Conservation (phyloP, 2,888 invertebrate genomes). For the Silvanus unidentatus region DNA sequence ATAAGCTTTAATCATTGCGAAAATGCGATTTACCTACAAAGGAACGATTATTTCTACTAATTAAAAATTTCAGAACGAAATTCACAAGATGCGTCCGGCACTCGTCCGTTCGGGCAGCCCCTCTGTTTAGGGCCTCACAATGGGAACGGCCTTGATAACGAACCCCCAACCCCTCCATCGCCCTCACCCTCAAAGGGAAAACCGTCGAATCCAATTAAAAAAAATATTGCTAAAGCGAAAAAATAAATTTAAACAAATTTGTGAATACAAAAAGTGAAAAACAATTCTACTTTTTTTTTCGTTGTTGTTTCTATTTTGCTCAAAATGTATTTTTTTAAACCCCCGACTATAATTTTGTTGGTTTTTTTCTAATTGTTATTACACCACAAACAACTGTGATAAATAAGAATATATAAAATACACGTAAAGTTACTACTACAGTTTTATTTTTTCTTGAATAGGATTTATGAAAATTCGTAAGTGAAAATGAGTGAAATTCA, state of each 20-base stretch:
- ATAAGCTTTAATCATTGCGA: background rate
- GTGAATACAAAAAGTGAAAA: background rate
- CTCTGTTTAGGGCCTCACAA: conserved; percentile 57
- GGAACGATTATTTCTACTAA: conserved; percentile 3
- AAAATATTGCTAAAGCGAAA: conserved; percentile 12
- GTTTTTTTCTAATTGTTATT: conserved; percentile 28
- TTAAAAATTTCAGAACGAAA: conserved; percentile 42
- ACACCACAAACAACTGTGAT: conserved; percentile 35
- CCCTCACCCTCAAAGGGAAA: conserved; percentile 40
- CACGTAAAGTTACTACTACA: too few relatives aligned
- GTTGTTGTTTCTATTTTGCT: conserved; percentile 17
- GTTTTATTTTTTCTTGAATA: too few relatives aligned
- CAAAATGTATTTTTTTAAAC: conserved; percentile 22
- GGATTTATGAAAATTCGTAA: too few relatives aligned
- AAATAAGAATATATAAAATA: conserved; percentile 30
- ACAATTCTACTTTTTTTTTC: conserved; percentile 3
- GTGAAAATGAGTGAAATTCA: background rate
- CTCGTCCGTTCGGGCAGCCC: conserved; percentile 61
- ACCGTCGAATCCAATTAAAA: conserved; percentile 13
- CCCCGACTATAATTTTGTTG: conserved; percentile 11
- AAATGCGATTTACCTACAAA: background rate
- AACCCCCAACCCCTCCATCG: conserved; percentile 34
- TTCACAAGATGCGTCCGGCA: conserved; percentile 44
- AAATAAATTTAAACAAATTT: conserved; percentile 3
- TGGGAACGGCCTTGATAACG: conserved; percentile 36